Evolutionary conservation across 2,888 invertebrate genomes (phyloP).

Genomic region (Caenorhabditis sulstoni): DNA sequence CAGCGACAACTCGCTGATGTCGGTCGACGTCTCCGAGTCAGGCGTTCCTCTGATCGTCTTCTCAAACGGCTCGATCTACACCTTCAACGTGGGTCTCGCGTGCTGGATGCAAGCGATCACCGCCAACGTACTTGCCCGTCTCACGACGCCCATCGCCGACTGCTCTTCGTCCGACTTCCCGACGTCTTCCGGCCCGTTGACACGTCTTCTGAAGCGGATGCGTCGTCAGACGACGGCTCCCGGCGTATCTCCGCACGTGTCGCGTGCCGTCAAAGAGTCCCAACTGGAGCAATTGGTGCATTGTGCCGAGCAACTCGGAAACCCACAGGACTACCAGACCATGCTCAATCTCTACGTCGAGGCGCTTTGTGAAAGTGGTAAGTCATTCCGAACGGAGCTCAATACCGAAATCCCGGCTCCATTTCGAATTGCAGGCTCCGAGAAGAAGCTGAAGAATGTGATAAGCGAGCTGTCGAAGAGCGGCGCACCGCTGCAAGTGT

Average conservation of each 20-base stretch:
- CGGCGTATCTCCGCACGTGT: constrained; percentile 20
- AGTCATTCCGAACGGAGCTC: background rate
- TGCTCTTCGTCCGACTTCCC: constrained; percentile 8
- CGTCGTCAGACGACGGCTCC: constrained; percentile 29
- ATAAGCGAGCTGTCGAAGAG: constrained; percentile 23
- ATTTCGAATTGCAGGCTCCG: constrained; percentile 41
- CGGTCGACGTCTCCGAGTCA: constrained; percentile 34
- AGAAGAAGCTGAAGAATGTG: constrained; percentile 48
- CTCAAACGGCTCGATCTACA: constrained; percentile 64
- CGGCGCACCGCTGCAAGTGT: constrained; percentile 40
- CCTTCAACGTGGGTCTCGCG: constrained; percentile 32
- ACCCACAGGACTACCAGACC: constrained; percentile 49
- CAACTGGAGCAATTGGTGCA: constrained; percentile 50
- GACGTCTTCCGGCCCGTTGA: constrained; percentile 50
- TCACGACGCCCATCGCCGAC: constrained; percentile 32
- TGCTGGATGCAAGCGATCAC: constrained; percentile 45
- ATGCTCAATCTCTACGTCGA: constrained; percentile 52
- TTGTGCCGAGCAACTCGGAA: constrained; percentile 50
- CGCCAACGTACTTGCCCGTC: constrained; percentile 10
- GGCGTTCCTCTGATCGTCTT: constrained; percentile 63
- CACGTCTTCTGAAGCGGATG: constrained; percentile 56
- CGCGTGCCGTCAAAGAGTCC: constrained; percentile 38
- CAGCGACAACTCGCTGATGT: constrained; percentile 31
- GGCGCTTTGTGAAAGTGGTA: constrained; percentile 44
- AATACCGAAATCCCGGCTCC: background rate